Conservation (phyloP, 2,797 vertebrate species). For the Erethizon dorsatum region DNA sequence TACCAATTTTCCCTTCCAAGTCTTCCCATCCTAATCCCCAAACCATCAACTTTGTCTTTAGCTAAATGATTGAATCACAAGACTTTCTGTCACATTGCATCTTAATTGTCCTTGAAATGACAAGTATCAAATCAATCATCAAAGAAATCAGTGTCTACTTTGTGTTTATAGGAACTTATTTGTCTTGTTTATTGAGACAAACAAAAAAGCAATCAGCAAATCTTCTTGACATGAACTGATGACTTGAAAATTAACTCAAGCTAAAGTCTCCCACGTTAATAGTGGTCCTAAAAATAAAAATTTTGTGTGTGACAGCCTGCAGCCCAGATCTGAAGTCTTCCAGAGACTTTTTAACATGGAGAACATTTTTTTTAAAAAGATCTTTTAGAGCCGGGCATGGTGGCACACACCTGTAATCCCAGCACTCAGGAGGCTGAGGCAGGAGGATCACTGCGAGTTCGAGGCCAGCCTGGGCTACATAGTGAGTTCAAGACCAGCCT, state of each 20-base stretch:
- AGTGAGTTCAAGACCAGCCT: background rate
- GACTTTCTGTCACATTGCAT: constrained; percentile 1
- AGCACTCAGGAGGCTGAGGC: background rate
- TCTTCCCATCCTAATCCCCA: background rate
- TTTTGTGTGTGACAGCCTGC: background rate
- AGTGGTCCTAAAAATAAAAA: constrained; percentile 28
- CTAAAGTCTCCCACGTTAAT: background rate
- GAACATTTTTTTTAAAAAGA: background rate
- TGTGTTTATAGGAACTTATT: constrained; percentile 24
- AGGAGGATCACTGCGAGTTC: background rate
- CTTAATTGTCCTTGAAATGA: constrained; percentile 56
- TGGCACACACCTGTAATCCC: background rate
- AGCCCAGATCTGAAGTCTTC: background rate
- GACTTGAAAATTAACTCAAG: constrained; percentile 38
- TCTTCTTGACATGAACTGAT: constrained; percentile 30
- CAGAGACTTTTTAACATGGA: constrained; percentile 12
- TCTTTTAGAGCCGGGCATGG: background rate
- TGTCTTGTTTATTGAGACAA: constrained; percentile 16
- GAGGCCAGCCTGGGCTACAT: background rate
- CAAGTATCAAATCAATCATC: constrained; percentile 7
- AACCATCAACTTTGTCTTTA: background rate
- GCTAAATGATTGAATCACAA: background rate
- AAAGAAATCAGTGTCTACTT: background rate
- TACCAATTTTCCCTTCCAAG: background rate
- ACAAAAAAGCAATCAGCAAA: constrained; percentile 1